A percentile compares a stretch with the other conserved stretches of the same genome.
Evolutionary conservation across 2,113 vertebrate genomes (phyloP).

Genomic region (Willisornis vidua): DNA sequence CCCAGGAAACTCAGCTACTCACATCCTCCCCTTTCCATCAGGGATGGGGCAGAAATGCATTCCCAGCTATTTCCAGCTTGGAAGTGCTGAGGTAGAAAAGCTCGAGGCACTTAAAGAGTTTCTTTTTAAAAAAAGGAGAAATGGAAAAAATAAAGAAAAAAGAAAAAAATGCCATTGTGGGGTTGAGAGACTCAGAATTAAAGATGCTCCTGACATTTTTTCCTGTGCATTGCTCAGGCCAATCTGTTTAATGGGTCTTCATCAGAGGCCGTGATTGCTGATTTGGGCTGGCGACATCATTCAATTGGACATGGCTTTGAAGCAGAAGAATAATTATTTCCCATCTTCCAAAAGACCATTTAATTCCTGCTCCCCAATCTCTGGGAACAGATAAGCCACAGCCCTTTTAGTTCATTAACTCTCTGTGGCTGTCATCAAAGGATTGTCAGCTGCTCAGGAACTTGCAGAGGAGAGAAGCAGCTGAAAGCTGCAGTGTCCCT

Average conservation of each 20-base stretch:
- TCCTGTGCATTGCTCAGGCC: constrained; percentile 66
- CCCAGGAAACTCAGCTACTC: background rate
- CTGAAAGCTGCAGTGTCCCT: background rate
- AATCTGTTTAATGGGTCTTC: constrained; percentile 76
- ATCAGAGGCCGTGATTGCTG: constrained; percentile 67
- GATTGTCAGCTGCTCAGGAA: constrained; percentile 42
- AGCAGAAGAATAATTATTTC: constrained; percentile 75
- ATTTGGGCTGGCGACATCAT: constrained; percentile 68
- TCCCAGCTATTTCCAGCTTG: background rate
- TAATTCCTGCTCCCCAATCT: constrained; percentile 66
- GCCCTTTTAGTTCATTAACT: constrained; percentile 65
- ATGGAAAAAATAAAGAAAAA: background rate
- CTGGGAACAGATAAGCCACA: constrained; percentile 65
- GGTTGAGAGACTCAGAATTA: constrained; percentile 46
- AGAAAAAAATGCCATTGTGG: background rate
- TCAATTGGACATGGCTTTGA: constrained; percentile 71
- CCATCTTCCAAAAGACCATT: constrained; percentile 68
- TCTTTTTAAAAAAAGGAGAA: background rate
- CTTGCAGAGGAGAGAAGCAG: background rate
- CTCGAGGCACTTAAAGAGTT: background rate
- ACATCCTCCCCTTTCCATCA: background rate
- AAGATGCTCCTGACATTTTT: constrained; percentile 56
- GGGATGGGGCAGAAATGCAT: background rate
- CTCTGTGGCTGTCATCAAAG: constrained; percentile 53
- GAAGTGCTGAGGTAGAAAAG: constrained; percentile 1